Evolutionary conservation across 2,888 invertebrate species (phyloP).

Genomic region (Metalampra italica): DNA sequence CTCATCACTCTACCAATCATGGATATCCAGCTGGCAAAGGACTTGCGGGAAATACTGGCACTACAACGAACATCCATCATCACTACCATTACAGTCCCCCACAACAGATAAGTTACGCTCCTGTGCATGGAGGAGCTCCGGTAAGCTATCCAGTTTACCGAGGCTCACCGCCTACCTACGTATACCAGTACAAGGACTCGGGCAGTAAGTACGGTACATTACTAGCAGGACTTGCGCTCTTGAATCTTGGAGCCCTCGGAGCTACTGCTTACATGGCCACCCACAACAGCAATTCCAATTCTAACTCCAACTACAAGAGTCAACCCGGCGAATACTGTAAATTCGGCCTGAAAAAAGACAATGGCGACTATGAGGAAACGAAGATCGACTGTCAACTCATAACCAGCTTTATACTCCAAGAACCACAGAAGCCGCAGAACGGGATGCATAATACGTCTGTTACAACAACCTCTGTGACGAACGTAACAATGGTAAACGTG

Average conservation of each 20-base stretch:
- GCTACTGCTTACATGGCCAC: slow-evolving; percentile 41
- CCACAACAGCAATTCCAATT: slow-evolving; percentile 22
- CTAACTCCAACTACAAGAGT: slow-evolving; percentile 32
- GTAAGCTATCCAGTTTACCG: slow-evolving; percentile 57
- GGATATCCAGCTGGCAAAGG: slow-evolving; percentile 26
- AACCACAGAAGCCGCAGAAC: slow-evolving; percentile 21
- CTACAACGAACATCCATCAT: slow-evolving; percentile 45
- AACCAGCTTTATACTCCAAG: slow-evolving; percentile 55
- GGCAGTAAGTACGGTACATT: slow-evolving; percentile 66
- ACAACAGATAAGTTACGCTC: slow-evolving; percentile 53
- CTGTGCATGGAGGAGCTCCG: slow-evolving; percentile 43
- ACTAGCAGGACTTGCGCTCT: slow-evolving; percentile 56
- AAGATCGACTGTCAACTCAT: slow-evolving; percentile 64
- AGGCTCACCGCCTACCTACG: slow-evolving; percentile 57
- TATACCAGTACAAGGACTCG: slow-evolving; percentile 62
- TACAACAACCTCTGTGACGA: slow-evolving; percentile 53
- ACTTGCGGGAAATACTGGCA: slow-evolving; percentile 24
- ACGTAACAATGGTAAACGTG: slow-evolving; percentile 49
- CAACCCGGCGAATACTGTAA: slow-evolving; percentile 61
- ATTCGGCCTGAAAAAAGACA: slow-evolving; percentile 59
- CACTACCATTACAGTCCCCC: slow-evolving; percentile 64
- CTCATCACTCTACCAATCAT: slow-evolving; percentile 1
- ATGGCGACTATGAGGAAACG: slow-evolving; percentile 65
- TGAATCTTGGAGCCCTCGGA: slow-evolving; percentile 61
- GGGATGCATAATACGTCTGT: slow-evolving; percentile 40